Conservation (phyloP, 2,797 vertebrate genomes). For the Acridotheres tristis region DNA sequence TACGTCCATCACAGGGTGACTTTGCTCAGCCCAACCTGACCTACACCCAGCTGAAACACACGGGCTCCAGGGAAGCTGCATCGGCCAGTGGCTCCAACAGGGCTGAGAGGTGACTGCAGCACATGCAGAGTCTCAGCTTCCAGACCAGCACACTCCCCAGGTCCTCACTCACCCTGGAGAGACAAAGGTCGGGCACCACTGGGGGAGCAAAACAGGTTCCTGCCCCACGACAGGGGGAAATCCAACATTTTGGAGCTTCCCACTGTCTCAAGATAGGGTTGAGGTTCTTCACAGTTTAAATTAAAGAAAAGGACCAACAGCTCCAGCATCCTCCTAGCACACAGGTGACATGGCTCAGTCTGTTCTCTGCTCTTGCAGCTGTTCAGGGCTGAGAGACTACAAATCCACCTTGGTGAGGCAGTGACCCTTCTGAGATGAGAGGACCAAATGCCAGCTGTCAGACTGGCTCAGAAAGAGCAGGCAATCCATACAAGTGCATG, state of each 20-base stretch:
- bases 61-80: fast-evolving
- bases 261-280: not conserved
- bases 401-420: not conserved
- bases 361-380: not conserved
- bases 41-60: not conserved
- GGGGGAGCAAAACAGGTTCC: not conserved
- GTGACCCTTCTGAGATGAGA: not conserved
- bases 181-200: fast-evolving
- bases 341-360: not conserved
- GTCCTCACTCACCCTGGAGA: not conserved
- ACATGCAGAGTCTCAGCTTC: fast-evolving
- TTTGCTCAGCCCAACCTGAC: not conserved
- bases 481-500: not conserved
- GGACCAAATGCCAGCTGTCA: not conserved
- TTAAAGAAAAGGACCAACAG: not conserved
- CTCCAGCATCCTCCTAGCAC: not conserved
- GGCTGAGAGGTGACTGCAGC: not conserved
- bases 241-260: not conserved
- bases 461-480: not conserved
- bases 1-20: fast-evolving
- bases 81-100: not conserved
- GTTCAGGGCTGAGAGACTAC: not conserved
- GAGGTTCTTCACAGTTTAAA: not conserved
- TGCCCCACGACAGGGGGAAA: not conserved
- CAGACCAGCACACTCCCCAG: not conserved